Percentiles rank a stretch among this genome's conserved stretches.
These are phyloP conservation scores for Drosophila ambigua DNA, from an alignment of 1,140 invertebrate genomes.

Conservation along the genomic window DNA sequence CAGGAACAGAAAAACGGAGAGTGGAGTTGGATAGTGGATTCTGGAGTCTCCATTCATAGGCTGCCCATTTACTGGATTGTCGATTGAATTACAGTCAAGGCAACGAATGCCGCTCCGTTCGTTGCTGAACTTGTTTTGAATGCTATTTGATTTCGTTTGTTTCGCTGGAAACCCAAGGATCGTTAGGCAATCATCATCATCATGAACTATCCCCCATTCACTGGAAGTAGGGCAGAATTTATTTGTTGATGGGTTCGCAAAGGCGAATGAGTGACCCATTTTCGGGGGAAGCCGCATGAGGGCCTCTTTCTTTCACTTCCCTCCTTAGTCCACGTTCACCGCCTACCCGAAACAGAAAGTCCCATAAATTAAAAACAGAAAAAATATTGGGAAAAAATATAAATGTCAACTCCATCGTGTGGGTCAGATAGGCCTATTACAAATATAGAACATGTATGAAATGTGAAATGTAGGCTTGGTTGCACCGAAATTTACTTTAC, in stretches of 20 bases:
- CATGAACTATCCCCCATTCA: conserved; percentile 31
- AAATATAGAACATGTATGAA: conserved; percentile 50
- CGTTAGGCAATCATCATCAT: conserved; percentile 40
- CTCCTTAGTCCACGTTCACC: conserved; percentile 4
- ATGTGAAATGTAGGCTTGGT: too few relatives aligned
- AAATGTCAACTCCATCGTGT: conserved; percentile 58
- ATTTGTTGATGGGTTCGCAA: conserved; percentile 21
- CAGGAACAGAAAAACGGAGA: conserved; percentile 48
- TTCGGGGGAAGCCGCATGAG: conserved; percentile 57
- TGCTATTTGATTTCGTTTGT: conserved; percentile 41
- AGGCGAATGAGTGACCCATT: conserved; percentile 49
- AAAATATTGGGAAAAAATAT: conserved; percentile 2
- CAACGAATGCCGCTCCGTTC: background rate
- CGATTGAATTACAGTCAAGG: conserved; percentile 68
- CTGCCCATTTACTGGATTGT: conserved; percentile 29
- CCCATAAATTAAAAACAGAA: conserved; percentile 58
- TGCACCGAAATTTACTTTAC: conserved; percentile 17
- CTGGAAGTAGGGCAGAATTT: conserved; percentile 45
- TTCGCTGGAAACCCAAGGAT: conserved; percentile 51
- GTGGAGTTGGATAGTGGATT: background rate
- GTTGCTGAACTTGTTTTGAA: conserved; percentile 29
- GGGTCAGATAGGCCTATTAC: conserved; percentile 46
- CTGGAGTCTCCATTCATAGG: conserved; percentile 61
- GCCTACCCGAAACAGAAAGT: conserved; percentile 6
- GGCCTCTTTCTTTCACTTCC: conserved; percentile 16